Evolutionary conservation across 2,797 vertebrate genomes (phyloP).

Genomic region (Manis crassicaudata): DNA sequence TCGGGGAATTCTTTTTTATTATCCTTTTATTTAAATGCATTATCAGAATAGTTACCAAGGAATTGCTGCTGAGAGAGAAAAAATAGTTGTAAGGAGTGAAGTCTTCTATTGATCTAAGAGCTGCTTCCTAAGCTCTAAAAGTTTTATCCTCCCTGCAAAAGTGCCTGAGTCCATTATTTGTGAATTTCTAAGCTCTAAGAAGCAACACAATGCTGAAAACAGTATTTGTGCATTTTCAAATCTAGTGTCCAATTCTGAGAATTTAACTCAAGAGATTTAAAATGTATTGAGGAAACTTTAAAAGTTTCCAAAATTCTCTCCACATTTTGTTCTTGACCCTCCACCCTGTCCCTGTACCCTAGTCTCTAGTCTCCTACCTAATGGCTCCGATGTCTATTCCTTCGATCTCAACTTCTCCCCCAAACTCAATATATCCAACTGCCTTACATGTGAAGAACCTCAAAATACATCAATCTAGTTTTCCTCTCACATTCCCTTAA

Average conservation of each 20-base stretch:
- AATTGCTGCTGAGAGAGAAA: slow-evolving; percentile 28
- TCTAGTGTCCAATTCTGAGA: background rate
- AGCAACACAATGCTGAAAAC: background rate
- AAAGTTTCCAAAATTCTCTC: background rate
- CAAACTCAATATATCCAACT: background rate
- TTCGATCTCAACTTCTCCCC: background rate
- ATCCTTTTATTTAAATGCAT: slow-evolving; percentile 74
- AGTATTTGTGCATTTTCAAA: background rate
- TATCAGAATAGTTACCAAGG: slow-evolving; percentile 69
- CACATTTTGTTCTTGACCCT: background rate
- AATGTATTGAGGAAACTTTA: background rate
- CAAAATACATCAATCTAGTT: background rate
- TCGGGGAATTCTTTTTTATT: slow-evolving; percentile 33
- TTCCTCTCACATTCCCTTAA: background rate
- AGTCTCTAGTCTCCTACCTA: background rate
- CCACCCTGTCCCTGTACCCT: background rate
- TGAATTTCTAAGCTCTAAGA: slow-evolving; percentile 61
- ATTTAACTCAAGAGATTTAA: background rate
- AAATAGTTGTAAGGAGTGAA: slow-evolving; percentile 43
- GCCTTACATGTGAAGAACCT: background rate
- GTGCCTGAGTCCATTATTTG: slow-evolving; percentile 59
- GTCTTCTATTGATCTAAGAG: slow-evolving; percentile 72
- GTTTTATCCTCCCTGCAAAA: slow-evolving; percentile 44
- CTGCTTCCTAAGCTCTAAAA: slow-evolving; percentile 61
- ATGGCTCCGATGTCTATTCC: background rate